Evolutionary conservation across 1,140 invertebrate species (phyloP).

Genomic region (Maconellicoccus hirsutus): DNA sequence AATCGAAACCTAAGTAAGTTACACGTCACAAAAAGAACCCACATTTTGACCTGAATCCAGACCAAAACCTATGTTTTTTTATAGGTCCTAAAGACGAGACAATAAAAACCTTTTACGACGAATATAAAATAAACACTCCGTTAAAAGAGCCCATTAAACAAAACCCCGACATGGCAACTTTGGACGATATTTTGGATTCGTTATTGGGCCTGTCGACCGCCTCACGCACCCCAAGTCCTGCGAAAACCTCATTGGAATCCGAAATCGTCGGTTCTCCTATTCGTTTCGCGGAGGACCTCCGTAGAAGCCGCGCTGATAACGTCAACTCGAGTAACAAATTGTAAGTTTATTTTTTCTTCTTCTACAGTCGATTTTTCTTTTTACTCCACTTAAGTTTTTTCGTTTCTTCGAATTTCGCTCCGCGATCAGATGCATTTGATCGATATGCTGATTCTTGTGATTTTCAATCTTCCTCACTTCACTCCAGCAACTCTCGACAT

Average conservation of each 20-base stretch:
- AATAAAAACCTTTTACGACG: slow-evolving; percentile 16
- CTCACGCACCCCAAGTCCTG: slow-evolving; percentile 52
- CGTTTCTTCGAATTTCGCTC: neutral
- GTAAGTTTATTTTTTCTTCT: slow-evolving; percentile 25
- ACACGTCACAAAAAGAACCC: neutral
- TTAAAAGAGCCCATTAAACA: slow-evolving; percentile 26
- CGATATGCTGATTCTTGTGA: neutral
- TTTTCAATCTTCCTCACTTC: too few species aligned
- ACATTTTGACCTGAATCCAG: too few species aligned
- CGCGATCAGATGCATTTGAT: neutral
- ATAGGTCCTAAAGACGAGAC: slow-evolving; percentile 2
- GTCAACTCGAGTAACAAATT: slow-evolving; percentile 34
- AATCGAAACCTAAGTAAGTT: neutral
- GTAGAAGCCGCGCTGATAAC: slow-evolving; percentile 13
- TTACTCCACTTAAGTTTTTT: neutral
- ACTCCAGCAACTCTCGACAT: too few species aligned
- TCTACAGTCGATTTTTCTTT: neutral
- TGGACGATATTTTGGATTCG: slow-evolving; percentile 86
- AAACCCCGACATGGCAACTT: slow-evolving; percentile 67
- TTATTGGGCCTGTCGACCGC: slow-evolving; percentile 69
- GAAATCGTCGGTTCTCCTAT: slow-evolving; percentile 13
- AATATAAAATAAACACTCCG: neutral
- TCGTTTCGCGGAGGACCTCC: slow-evolving; percentile 29
- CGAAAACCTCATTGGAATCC: slow-evolving; percentile 15
- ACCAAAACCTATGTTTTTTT: neutral